Conservation (phyloP, 2,113 vertebrate species). For the Dasyornis broadbenti region DNA sequence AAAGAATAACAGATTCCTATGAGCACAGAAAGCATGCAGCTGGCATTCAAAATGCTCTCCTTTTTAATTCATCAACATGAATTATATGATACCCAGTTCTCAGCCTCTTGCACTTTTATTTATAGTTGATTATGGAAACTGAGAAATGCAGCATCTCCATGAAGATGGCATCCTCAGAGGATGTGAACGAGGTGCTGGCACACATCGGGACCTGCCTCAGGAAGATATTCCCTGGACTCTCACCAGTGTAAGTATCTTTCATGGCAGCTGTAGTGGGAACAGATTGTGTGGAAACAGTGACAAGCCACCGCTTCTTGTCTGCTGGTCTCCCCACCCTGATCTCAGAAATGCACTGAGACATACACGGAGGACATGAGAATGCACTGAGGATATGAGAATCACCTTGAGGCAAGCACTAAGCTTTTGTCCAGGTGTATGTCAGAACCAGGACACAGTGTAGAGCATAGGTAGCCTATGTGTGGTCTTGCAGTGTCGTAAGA, state of each 20-base stretch:
- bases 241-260: slow-evolving; percentile 83
- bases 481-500: background rate
- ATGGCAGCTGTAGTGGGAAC: background rate
- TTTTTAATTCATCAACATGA: background rate
- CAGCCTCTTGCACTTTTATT: background rate
- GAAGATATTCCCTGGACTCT: slow-evolving; percentile 89
- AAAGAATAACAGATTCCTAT: background rate
- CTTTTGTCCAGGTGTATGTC: background rate
- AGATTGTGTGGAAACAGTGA: background rate
- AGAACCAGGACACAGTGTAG: background rate
- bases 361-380: background rate
- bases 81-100: background rate
- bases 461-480: background rate
- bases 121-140: slow-evolving; percentile 87
- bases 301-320: background rate
- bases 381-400: background rate
- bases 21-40: background rate
- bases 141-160: slow-evolving; percentile 86
- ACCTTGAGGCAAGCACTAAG: background rate
- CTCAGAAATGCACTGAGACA: background rate
- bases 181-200: slow-evolving; percentile 88
- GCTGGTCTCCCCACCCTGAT: background rate
- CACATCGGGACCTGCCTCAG: slow-evolving; percentile 89
- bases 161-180: slow-evolving; percentile 86
- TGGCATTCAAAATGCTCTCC: background rate